Evolutionary conservation across 2,113 vertebrate genomes (phyloP), one percentile per base, ranked within the genome.

Genomic region (Eulemur rufifrons): DNA sequence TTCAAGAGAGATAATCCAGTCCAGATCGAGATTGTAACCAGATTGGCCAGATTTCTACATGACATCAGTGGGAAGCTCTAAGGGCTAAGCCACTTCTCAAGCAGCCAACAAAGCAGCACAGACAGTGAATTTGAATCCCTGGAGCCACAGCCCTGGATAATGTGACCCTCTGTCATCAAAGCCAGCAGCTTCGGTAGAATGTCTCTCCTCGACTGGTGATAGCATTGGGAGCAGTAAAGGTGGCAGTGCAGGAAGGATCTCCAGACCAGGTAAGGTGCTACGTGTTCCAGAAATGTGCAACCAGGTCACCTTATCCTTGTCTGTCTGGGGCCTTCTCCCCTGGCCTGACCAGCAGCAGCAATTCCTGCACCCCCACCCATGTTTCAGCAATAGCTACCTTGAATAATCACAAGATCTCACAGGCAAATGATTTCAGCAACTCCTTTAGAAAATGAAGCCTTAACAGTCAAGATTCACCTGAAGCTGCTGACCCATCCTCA

Each of bases 161-260:
- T 99, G 95, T 97, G 99, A 59, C 99, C 99, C 0, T 99, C 99
- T 0, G 99, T 99, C 95, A 99, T 99, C 89, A 99, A 99, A 98
- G 99, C 99, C 98, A 99, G 99, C 99, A 99, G 99, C 98, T 99
- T 99, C 99, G 99, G 99, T 1, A 99, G 99, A 91, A 99, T 99
- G 98, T 99, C 99, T 98, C 99, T 99, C 98, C 99, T 99, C 2
- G 99, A 99, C 0, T 98, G 99, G 99, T 14, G 99, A 99, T 98
- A 99, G 99, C 98, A 98, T 99, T 9, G 99, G 99, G 37, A 99
- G 98, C 84, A 98, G 96, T 98, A 99, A 99, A 98, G 98, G 99
- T 94, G 98, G 99, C 97, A 91, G 99, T 56, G 98, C 98, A 98
- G 98, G 99, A 98, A 99, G 99, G 95, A 98, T 98, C 1, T 98